Conservation (phyloP, 2,797 vertebrate species). For the Melopsittacus undulatus region DNA sequence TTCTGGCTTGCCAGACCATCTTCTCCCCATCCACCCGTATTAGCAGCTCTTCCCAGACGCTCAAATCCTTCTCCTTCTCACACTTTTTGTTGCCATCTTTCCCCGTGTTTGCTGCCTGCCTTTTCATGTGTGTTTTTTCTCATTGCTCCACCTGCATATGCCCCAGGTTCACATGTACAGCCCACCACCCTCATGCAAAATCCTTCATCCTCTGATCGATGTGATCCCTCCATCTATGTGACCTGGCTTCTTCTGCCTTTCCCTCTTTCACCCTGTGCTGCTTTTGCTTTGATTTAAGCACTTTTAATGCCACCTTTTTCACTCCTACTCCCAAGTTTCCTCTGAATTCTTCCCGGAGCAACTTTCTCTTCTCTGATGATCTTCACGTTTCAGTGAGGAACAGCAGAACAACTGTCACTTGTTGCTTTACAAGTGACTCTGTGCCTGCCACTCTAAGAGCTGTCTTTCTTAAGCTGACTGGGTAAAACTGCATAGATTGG, state of each 20-base stretch:
- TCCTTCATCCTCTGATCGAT: background rate
- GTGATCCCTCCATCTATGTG: background rate
- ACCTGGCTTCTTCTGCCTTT: background rate
- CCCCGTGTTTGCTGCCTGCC: background rate
- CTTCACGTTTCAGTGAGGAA: background rate
- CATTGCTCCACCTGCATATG: background rate
- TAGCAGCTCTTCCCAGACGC: background rate
- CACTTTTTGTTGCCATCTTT: background rate
- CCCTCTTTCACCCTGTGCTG: background rate
- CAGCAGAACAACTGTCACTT: background rate
- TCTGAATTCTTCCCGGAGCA: background rate
- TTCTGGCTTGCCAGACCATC: background rate
- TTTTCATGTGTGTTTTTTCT: background rate
- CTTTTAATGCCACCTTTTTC: background rate
- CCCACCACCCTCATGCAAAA: background rate
- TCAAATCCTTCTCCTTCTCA: constrained; percentile 20
- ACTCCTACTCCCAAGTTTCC: background rate
- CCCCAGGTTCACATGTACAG: background rate
- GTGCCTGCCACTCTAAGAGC: fast-evolving
- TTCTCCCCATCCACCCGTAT: background rate
- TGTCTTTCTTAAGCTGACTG: background rate
- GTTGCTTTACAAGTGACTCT: background rate
- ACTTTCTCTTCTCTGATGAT: background rate
- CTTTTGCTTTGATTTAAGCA: background rate
- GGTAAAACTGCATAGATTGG: background rate